Evolutionary conservation across 2,888 invertebrate species (phyloP).

Genomic region (Eupithecia pulchellata): DNA sequence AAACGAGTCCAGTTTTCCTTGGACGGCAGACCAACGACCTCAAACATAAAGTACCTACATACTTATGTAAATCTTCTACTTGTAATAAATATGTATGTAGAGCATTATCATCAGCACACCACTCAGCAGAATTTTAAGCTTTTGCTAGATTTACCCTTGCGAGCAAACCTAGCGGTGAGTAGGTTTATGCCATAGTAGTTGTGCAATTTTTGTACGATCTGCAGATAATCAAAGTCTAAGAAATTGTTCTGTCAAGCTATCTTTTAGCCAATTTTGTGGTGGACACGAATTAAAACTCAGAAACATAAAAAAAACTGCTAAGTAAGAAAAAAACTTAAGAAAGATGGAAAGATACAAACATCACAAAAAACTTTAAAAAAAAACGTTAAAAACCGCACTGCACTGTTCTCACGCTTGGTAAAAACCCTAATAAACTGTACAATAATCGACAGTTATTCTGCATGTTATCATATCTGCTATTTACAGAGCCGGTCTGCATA

Average conservation of each 20-base stretch:
- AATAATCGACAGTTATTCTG: constrained; percentile 19
- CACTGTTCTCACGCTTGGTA: constrained; percentile 8
- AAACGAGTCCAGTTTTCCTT: constrained; percentile 32
- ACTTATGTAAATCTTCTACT: background rate
- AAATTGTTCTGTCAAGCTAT: too few relatives aligned
- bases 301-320: too few relatives aligned
- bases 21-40: constrained; percentile 25
- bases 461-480: constrained; percentile 18
- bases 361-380: too few relatives aligned
- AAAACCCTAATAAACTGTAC: background rate
- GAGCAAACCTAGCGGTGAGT: too few relatives aligned
- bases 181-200: too few relatives aligned
- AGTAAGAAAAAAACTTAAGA: too few relatives aligned
- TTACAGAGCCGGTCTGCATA: constrained; percentile 38
- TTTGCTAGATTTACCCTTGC: background rate
- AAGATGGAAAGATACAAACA: too few relatives aligned
- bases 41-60: constrained; percentile 9
- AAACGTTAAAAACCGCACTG: too few relatives aligned
- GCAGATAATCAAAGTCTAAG: too few relatives aligned
- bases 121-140: background rate
- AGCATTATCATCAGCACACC: background rate
- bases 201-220: too few relatives aligned
- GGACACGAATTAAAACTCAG: too few relatives aligned
- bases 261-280: too few relatives aligned
- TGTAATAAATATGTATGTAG: background rate